Evolutionary conservation across 1,140 invertebrate species (phyloP).

Genomic region (Pogonus chalceus): DNA sequence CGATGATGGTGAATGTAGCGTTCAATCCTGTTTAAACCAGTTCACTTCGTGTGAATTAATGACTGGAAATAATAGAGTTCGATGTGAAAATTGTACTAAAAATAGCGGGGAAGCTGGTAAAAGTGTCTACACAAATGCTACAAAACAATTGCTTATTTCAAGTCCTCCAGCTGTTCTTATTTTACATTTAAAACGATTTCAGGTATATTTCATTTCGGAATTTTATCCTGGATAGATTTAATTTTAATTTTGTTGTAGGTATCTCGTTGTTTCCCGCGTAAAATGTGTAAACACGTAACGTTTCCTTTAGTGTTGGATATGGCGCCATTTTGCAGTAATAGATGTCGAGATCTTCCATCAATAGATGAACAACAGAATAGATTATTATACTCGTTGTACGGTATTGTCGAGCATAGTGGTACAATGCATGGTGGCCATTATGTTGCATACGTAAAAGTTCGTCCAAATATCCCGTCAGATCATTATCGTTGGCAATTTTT

Average conservation of each 20-base stretch:
- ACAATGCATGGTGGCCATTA: slow-evolving; percentile 88
- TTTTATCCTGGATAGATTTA: slow-evolving; percentile 18
- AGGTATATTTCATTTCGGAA: slow-evolving; percentile 46
- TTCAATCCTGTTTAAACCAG: slow-evolving; percentile 80
- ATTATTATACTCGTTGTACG: slow-evolving; percentile 84
- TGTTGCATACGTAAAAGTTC: slow-evolving; percentile 85
- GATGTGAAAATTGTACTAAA: slow-evolving; percentile 81
- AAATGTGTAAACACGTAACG: slow-evolving; percentile 76
- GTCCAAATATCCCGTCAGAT: slow-evolving; percentile 42
- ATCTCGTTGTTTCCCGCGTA: slow-evolving; percentile 31
- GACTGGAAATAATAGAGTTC: slow-evolving; percentile 84
- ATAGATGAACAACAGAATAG: slow-evolving; percentile 51
- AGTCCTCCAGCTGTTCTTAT: slow-evolving; percentile 88
- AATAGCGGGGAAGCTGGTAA: slow-evolving; percentile 51
- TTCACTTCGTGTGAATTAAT: slow-evolving; percentile 84
- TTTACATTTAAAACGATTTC: slow-evolving; percentile 87
- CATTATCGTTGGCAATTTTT: slow-evolving; percentile 60
- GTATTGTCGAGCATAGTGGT: slow-evolving; percentile 90
- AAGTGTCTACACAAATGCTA: slow-evolving; percentile 78
- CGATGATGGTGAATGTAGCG: slow-evolving; percentile 68
- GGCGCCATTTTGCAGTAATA: slow-evolving; percentile 79
- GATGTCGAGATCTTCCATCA: slow-evolving; percentile 55
- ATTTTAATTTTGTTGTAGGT: neutral
- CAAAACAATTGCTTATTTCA: slow-evolving; percentile 84
- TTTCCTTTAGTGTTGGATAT: slow-evolving; percentile 83